Evolutionary conservation across 2,113 vertebrate species (phyloP).

Genomic region (Oncorhynchus masou): DNA sequence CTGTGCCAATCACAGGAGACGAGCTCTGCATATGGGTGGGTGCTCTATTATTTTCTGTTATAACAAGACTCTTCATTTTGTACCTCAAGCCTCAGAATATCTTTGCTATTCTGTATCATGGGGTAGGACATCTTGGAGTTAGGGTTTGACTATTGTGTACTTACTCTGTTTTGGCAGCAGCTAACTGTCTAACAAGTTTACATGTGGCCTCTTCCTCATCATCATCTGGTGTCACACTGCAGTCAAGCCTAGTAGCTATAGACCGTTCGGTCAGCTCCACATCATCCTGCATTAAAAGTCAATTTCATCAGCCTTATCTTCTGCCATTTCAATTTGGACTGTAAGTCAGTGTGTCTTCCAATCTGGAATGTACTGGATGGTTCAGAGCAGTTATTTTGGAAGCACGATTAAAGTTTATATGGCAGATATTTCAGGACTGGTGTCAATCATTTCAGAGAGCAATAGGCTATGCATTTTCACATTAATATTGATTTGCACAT

Average conservation of each 20-base stretch:
- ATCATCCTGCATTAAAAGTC: constrained; percentile 55
- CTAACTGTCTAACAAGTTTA: not conserved
- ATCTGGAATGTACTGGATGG: constrained; percentile 46
- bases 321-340: constrained; percentile 65
- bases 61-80: too few relatives aligned
- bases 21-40: too few relatives aligned
- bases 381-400: constrained; percentile 37
- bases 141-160: too few relatives aligned
- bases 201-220: not conserved
- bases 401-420: constrained; percentile 25
- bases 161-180: too few relatives aligned
- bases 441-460: not conserved
- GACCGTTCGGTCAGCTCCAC: constrained; percentile 22
- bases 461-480: not conserved
- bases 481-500: not conserved
- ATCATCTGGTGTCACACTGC: not conserved
- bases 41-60: too few relatives aligned
- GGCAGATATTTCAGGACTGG: constrained; percentile 18
- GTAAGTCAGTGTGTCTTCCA: constrained; percentile 36
- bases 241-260: not conserved
- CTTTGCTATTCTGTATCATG: too few relatives aligned
- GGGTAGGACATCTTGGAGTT: too few relatives aligned
- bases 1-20: too few relatives aligned
- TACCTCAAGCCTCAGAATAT: too few relatives aligned
- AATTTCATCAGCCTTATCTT: constrained; percentile 59